Conservation (phyloP, 2,888 invertebrate genomes). For the Dasypolia templi region DNA sequence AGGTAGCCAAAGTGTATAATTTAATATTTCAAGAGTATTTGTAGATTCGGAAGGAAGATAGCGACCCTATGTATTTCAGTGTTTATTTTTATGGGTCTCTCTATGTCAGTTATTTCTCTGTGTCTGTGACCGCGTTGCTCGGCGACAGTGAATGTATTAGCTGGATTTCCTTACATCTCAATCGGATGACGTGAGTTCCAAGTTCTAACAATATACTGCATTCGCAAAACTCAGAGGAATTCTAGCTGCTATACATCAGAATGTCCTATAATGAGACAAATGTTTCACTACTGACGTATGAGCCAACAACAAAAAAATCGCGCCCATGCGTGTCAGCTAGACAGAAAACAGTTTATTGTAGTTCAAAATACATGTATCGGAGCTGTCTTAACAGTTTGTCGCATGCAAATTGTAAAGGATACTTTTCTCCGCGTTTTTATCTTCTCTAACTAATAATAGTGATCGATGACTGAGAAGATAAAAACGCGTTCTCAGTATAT, state of each 20-base stretch:
- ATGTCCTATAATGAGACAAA: slow-evolving; percentile 26
- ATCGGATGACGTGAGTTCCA: slow-evolving; percentile 50
- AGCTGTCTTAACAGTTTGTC: not conserved
- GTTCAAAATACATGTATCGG: slow-evolving; percentile 14
- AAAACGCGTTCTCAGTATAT: no score
- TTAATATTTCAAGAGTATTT: not conserved
- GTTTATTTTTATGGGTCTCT: slow-evolving; percentile 14
- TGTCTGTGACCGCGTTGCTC: slow-evolving; percentile 49
- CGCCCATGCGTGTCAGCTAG: not conserved
- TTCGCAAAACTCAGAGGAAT: slow-evolving; percentile 37
- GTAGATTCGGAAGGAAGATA: not conserved
- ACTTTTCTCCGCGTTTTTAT: not conserved
- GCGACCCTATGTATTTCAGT: not conserved
- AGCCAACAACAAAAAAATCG: not conserved
- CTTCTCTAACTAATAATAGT: no score
- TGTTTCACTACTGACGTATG: slow-evolving; percentile 14
- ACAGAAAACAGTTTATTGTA: not conserved
- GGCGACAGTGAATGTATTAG: slow-evolving; percentile 36
- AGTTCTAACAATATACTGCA: slow-evolving; percentile 53
- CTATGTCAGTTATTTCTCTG: slow-evolving; percentile 6
- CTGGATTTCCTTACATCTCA: slow-evolving; percentile 60
- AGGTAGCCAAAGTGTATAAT: not conserved
- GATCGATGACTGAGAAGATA: no score
- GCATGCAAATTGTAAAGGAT: not conserved
- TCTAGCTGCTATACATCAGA: slow-evolving; percentile 14